These are phyloP conservation scores for Proteles cristata DNA, from an alignment of 2,113 vertebrate species.

Conservation along the genomic window DNA sequence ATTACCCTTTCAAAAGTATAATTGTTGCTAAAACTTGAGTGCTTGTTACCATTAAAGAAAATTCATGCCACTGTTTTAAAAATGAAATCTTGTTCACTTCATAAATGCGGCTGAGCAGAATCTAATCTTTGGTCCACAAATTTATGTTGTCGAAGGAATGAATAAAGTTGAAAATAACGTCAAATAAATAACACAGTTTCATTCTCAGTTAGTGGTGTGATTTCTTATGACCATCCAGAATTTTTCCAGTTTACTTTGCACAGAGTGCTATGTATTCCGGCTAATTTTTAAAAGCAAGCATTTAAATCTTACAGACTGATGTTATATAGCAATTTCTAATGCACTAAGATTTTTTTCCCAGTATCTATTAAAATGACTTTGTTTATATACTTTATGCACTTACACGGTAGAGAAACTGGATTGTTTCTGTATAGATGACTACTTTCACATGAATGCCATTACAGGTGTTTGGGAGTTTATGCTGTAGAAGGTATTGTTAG, in stretches of 20 bases:
- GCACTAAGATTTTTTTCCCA: not conserved
- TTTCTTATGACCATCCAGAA: not conserved
- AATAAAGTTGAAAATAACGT: not conserved
- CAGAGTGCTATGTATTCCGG: not conserved
- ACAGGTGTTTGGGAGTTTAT: slow-evolving; percentile 18
- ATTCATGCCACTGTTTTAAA: slow-evolving; percentile 79
- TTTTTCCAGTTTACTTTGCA: not conserved
- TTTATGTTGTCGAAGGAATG: not conserved
- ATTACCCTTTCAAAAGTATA: slow-evolving; percentile 84
- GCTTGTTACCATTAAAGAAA: slow-evolving; percentile 83
- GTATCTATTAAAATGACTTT: slow-evolving; percentile 66
- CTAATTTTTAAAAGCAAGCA: not conserved
- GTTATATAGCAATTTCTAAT: not conserved
- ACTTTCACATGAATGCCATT: not conserved
- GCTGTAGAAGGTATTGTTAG: slow-evolving; percentile 69
- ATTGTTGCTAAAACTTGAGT: slow-evolving; percentile 85
- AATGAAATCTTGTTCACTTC: slow-evolving; percentile 4
- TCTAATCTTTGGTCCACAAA: not conserved
- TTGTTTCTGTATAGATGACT: not conserved
- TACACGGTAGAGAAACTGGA: slow-evolving; percentile 35
- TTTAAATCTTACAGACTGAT: not conserved
- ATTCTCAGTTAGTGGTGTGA: not conserved
- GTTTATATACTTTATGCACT: slow-evolving; percentile 18
- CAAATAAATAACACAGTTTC: not conserved
- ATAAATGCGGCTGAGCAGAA: not conserved